Percentiles rank a stretch among this genome's conserved stretches.
These are phyloP conservation scores for Copidosoma floridanum DNA, from an alignment of 1,140 invertebrate species.

Conservation along the genomic window DNA sequence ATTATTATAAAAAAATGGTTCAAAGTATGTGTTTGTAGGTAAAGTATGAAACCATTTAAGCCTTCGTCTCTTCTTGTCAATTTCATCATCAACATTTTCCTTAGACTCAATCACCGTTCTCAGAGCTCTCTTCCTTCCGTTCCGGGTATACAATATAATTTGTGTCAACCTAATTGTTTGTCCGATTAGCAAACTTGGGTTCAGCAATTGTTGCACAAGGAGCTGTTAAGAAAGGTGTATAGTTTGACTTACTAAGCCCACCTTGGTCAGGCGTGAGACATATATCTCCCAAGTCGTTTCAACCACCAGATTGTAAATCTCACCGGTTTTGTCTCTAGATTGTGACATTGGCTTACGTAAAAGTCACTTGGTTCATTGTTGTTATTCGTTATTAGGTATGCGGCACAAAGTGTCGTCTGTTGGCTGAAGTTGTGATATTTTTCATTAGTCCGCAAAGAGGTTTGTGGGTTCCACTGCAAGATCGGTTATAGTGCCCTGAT, in stretches of 20 bases:
- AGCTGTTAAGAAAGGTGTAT: slow-evolving; percentile 50
- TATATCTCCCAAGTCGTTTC: slow-evolving; percentile 45
- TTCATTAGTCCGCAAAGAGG: slow-evolving; percentile 33
- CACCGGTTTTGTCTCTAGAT: slow-evolving; percentile 27
- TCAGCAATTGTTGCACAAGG: slow-evolving; percentile 37
- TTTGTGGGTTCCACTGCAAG: slow-evolving; percentile 58
- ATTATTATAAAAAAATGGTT: not conserved
- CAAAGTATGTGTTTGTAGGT: no score
- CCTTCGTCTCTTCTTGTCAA: not conserved
- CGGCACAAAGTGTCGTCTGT: not conserved
- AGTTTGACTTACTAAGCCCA: slow-evolving; percentile 22
- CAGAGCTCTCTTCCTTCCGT: slow-evolving; percentile 35
- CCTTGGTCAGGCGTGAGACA: slow-evolving; percentile 36
- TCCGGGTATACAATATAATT: slow-evolving; percentile 41
- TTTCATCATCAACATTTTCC: not conserved
- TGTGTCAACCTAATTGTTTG: slow-evolving; percentile 17
- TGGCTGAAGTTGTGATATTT: not conserved
- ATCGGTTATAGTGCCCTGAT: slow-evolving; percentile 53
- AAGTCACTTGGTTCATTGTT: not conserved
- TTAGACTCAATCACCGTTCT: slow-evolving; percentile 28
- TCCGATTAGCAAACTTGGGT: not conserved
- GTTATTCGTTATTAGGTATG: not conserved
- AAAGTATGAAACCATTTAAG: not conserved
- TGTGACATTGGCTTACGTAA: slow-evolving; percentile 49
- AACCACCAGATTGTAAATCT: slow-evolving; percentile 42